Evolutionary conservation across 2,113 vertebrate genomes (phyloP), one percentile per base, ranked within the genome.

Genomic region (Nothocercus nigrocapillus): DNA sequence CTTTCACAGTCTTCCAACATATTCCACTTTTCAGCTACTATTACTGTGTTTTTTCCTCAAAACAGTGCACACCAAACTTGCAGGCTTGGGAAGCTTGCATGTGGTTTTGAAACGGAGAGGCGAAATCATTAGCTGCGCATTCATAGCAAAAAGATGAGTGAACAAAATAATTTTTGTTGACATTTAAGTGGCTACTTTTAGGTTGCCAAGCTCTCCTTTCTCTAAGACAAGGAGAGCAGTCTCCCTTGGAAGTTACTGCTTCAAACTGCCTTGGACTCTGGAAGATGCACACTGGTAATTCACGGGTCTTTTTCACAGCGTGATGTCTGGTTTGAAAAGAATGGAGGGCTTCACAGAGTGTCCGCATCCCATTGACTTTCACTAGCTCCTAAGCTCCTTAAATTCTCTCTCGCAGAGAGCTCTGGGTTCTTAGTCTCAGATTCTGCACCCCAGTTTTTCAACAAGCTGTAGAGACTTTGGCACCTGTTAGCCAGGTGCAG

Each of bases 231-330:
- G 21, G 5, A 64, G 8, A 69, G 40, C 4, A 20, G 24, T 82
- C 85, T 54, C 15, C 27, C 54, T 91, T 66, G 8, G 1, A 83
- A 91, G 28, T 45, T 64, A 30, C 19, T 76, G 24, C 36, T 22
- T 66, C 30, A 69, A 89, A 86, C 13, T 42, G 53, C 53, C 51
- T 76, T 0, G 0, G 0, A 0, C n/a, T 68, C 73, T 0, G 7
- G 36, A 72, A 34, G 88, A 61, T 25, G 67, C 21, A 83, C 59
- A 8, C 38, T n/a, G 28, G 5, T 63, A 69, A 11, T 61, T 90
- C 0, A 0, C 20, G 5, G 1, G 11, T 68, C 88, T 75, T 85
- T 36, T 68, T 76, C 27, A 40, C 1, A 1, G 1, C 2, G 27
- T 2, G 2, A 68, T 30, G 15, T 25, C 47, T 76, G n/a, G 11